Base-by-base conservation (phyloP, 2,888 invertebrate genomes). In the Campoletis raptor region DNA sequence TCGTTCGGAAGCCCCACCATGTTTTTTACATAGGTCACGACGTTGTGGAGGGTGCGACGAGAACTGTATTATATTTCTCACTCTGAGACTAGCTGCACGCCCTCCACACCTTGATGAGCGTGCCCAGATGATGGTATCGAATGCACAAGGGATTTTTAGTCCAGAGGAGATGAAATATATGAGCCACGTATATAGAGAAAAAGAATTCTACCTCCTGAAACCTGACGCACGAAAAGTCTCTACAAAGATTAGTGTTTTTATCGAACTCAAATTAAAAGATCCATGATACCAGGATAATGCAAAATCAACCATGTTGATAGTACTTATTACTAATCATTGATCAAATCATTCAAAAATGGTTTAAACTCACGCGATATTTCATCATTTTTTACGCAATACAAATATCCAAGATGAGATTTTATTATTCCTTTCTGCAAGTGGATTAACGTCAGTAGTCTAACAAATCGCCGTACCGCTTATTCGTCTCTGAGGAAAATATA, bases 61-160 rank as follows among this genome's bases (percentile, higher is more conserved):
- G n/a, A 37, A 21, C 30, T 48, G 45, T 5, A 52, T 30, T 81
- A 67, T 80, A 80, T 69, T 77, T 40, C 30, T 70, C 45, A 36
- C 61, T 67, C 61, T 15, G 80, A 70, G 61, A 70, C 80, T 66
- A 2, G 45, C 42, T 80, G 61, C 76, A 37, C 64, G 57, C 40
- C 77, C 77, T 67, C 83, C 81, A 42, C 83, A 77, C 86, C 86
- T 77, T 81, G 61, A 78, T 61, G 73, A 73, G 21, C 74, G 21
- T 73, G 77, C 45, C 74, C 12, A 42, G 45, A 81, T 81, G 77
- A 54, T 72, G 77, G 61, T 81, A 79, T 24, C 61, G 67, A 83
- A 83, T 81, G 73, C 83, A 74, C 73, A 10, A 61, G 81, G 69
- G 86, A 78, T 74, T 57, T 86, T 78, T 54, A 42, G n/a, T 24